A percentile compares a stretch with the other conserved stretches of the same genome.
Conservation (phyloP, 2,888 invertebrate species). For the Chirona hameri region DNA sequence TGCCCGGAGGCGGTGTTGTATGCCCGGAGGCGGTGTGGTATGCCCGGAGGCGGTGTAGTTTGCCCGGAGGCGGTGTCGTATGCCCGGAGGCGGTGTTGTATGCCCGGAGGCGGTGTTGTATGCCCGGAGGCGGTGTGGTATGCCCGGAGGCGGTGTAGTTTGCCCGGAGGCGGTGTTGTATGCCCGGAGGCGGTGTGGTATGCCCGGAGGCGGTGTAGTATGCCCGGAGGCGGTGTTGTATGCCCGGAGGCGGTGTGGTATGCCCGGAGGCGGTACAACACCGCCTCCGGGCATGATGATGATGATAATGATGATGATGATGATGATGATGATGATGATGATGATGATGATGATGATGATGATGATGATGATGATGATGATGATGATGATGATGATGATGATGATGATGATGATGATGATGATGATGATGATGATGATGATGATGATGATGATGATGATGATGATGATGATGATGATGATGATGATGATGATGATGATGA, state of each 20-base stretch:
- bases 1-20: too few relatives aligned
- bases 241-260: too few relatives aligned
- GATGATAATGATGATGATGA: slow-evolving; percentile 22
- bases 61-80: too few relatives aligned
- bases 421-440: slow-evolving; percentile 22
- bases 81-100: too few relatives aligned
- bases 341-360: slow-evolving; percentile 10
- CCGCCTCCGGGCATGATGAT: not conserved
- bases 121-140: too few relatives aligned
- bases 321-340: slow-evolving; percentile 22
- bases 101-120: too few relatives aligned
- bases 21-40: too few relatives aligned
- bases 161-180: too few relatives aligned
- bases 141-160: too few relatives aligned
- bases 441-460: slow-evolving; percentile 22
- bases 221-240: not conserved
- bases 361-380: slow-evolving; percentile 22
- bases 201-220: not conserved
- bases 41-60: too few relatives aligned
- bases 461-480: slow-evolving; percentile 22
- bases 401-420: slow-evolving; percentile 22
- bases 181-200: too few relatives aligned
- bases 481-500: slow-evolving; percentile 22
- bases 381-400: slow-evolving; percentile 22
- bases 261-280: not conserved